A percentile compares a stretch with the other conserved stretches of the same genome.
phyloP scores from a whole-genome alignment of 2,797 vertebrate genomes.

The Danio aesculapii region DNA sequence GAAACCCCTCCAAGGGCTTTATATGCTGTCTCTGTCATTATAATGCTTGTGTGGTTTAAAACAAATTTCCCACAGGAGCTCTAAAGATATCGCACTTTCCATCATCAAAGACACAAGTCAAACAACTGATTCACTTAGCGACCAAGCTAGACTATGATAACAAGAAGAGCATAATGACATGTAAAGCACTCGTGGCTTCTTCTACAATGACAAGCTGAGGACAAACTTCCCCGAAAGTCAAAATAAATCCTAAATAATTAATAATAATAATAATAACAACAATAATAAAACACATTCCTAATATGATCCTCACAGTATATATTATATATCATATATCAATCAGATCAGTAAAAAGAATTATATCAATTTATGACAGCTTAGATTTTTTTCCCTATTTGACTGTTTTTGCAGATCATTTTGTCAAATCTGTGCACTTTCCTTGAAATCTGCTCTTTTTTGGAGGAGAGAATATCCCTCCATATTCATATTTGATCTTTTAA shows the following conservation, averaged over 20 bases:
- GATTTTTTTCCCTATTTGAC: no score
- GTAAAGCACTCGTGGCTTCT: conserved; percentile 3
- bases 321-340: no score
- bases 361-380: no score
- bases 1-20: conserved; percentile 26
- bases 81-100: conserved; percentile 41
- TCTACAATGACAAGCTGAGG: conserved; percentile 9
- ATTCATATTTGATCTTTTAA: conserved; percentile 1
- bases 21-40: conserved; percentile 44
- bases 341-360: no score
- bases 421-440: conserved; percentile 5
- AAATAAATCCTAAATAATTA: conserved; percentile 2
- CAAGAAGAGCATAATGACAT: conserved; percentile 24
- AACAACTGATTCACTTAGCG: conserved; percentile 32
- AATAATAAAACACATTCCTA: no score
- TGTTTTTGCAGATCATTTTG: neutral
- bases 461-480: neutral
- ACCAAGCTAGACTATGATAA: conserved; percentile 33
- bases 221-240: conserved; percentile 1
- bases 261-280: neutral
- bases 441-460: neutral
- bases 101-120: conserved; percentile 38
- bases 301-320: neutral
- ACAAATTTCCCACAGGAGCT: conserved; percentile 38
- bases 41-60: conserved; percentile 21